phyloP scores from a whole-genome alignment of 2,888 invertebrate genomes.

The Scaptomyza polygonia region DNA sequence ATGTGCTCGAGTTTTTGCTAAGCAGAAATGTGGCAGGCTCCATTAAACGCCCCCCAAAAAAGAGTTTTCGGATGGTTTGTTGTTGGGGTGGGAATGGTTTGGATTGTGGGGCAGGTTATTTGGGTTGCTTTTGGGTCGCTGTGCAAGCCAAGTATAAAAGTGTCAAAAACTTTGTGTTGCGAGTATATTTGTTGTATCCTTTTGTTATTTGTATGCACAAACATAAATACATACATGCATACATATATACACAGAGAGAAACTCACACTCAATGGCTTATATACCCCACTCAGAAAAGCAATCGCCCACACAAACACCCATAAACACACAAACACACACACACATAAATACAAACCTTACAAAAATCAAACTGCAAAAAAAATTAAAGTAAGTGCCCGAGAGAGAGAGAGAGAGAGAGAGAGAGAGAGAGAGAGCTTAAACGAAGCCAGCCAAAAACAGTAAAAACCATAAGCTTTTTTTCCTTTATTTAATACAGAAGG shows the following conservation, averaged over 20 bases:
- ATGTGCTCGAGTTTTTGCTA: slow-evolving; percentile 54
- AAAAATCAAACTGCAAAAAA: slow-evolving; percentile 39
- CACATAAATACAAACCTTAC: slow-evolving; percentile 5
- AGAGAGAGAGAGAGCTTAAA: slow-evolving; percentile 27
- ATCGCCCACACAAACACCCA: slow-evolving; percentile 22
- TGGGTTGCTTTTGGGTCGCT: slow-evolving; percentile 65
- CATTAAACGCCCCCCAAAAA: slow-evolving; percentile 64
- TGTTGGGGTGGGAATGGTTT: slow-evolving; percentile 4
- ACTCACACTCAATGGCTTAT: slow-evolving; percentile 20
- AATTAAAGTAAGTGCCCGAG: slow-evolving; percentile 20
- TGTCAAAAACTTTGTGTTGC: slow-evolving; percentile 75
- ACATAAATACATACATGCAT: slow-evolving; percentile 4
- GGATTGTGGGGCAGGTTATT: slow-evolving; percentile 43
- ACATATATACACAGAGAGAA: slow-evolving; percentile 7
- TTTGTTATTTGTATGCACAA: slow-evolving; percentile 61
- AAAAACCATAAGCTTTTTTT: slow-evolving; percentile 63
- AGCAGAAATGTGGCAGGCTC: slow-evolving; percentile 62
- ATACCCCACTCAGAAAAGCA: slow-evolving; percentile 28
- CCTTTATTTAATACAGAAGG: slow-evolving; percentile 26
- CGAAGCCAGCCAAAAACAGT: slow-evolving; percentile 35
- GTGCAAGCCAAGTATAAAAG: slow-evolving; percentile 75
- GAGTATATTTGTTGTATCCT: slow-evolving; percentile 75
- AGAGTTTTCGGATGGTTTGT: slow-evolving; percentile 17
- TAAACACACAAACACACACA: not conserved
- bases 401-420: slow-evolving; percentile 8